phyloP scores from a whole-genome alignment of 2,888 invertebrate genomes.

The Ceriagrion tenellum region DNA sequence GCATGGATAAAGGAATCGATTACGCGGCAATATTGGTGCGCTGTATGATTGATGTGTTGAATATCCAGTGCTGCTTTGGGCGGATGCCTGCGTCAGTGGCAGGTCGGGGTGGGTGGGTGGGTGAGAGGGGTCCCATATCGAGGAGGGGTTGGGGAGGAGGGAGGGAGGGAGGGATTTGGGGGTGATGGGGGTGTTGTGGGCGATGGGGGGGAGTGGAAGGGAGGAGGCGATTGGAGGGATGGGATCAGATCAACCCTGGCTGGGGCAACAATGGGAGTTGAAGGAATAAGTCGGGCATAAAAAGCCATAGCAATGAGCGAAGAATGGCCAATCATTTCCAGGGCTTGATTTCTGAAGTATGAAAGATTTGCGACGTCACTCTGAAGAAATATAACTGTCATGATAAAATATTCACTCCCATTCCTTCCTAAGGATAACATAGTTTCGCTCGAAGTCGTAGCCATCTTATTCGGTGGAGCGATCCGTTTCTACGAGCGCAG shows the following conservation, averaged over 20 bases:
- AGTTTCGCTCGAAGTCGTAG: not conserved
- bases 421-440: not conserved
- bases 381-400: slow-evolving; percentile 19
- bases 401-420: not conserved
- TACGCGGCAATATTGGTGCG: slow-evolving; percentile 65
- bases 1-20: slow-evolving; percentile 57
- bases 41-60: slow-evolving; percentile 61
- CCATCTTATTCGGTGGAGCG: not conserved
- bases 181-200: no score
- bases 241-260: not conserved
- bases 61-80: slow-evolving; percentile 54
- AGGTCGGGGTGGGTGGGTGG: no score
- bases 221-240: not conserved
- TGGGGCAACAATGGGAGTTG: slow-evolving; percentile 10
- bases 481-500: not conserved
- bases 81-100: slow-evolving; percentile 34
- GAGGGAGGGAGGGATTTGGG: not conserved
- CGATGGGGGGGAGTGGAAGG: not conserved
- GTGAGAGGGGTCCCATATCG: not conserved
- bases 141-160: not conserved
- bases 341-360: slow-evolving; percentile 27
- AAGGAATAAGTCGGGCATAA: slow-evolving; percentile 16
- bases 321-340: slow-evolving; percentile 36
- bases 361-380: slow-evolving; percentile 20
- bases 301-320: slow-evolving; percentile 14